These are phyloP conservation scores for Euborellia annulipes DNA, from an alignment of 1,140 invertebrate species.

Conservation along the genomic window DNA sequence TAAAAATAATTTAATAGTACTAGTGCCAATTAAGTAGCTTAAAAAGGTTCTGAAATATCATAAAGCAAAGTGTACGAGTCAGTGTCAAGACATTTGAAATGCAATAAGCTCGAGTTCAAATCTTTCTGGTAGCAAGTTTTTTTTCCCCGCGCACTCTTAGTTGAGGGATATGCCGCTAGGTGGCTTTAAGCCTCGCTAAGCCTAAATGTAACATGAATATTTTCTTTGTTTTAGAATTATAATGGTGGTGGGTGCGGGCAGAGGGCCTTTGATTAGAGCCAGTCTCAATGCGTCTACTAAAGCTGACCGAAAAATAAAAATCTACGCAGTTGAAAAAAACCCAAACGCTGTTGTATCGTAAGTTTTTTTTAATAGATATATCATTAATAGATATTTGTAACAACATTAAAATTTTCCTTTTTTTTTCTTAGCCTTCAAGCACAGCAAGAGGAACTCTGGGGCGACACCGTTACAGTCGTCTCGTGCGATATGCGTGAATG, in stretches of 20 bases:
- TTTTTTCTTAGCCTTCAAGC: constrained; percentile 41
- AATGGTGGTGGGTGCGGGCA: constrained; percentile 89
- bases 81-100: too few species aligned
- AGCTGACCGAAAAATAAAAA: constrained; percentile 43
- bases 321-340: constrained; percentile 98
- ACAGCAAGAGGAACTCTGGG: constrained; percentile 68
- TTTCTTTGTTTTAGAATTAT: constrained; percentile 39
- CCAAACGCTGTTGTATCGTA: constrained; percentile 85
- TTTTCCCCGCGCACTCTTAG: too few species aligned
- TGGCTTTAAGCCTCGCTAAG: too few species aligned
- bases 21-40: too few species aligned
- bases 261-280: constrained; percentile 83
- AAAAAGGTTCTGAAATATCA: too few species aligned
- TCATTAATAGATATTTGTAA: neutral
- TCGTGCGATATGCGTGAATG: constrained; percentile 86
- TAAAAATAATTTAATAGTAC: too few species aligned
- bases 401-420: constrained; percentile 1
- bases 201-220: too few species aligned
- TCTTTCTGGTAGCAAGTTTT: too few species aligned
- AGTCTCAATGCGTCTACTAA: constrained; percentile 62
- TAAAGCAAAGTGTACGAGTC: too few species aligned
- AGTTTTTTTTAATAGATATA: too few species aligned
- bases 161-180: too few species aligned
- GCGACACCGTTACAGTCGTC: constrained; percentile 52
- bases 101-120: too few species aligned